A percentile compares a stretch with the other conserved stretches of the same genome.
These are phyloP conservation scores for Aurelia aurita DNA, from an alignment of 30 jellyfish, hydroid and myxozoan genomes.

Conservation along the genomic window DNA sequence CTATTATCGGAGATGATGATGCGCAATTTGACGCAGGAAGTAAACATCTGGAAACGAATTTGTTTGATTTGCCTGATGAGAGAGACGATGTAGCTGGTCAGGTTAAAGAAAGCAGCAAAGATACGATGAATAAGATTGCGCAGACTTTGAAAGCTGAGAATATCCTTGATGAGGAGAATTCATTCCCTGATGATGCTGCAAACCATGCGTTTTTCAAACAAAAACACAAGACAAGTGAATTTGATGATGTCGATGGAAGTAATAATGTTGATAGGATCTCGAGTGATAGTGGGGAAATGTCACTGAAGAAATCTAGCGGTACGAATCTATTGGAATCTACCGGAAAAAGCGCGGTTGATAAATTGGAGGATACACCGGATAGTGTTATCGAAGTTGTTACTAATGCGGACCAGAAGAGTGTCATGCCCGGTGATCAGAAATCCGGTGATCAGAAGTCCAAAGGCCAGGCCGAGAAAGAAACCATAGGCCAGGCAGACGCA, in stretches of 20 bases:
- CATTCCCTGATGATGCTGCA: constrained; percentile 58
- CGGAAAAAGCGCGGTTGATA: no score
- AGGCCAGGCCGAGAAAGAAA: no score
- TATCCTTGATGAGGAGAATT: constrained; percentile 30
- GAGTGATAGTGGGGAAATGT: not conserved
- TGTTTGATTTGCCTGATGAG: constrained; percentile 69
- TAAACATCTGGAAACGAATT: constrained; percentile 1
- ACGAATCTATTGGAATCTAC: no score
- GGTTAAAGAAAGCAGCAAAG: constrained; percentile 46
- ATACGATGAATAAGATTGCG: constrained; percentile 46
- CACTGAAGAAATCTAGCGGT: constrained; percentile 1
- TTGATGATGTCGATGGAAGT: not conserved
- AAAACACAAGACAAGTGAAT: not conserved
- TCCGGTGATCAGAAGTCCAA: no score
- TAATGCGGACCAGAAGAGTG: no score
- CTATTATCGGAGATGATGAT: constrained; percentile 38
- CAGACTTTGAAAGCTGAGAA: constrained; percentile 31
- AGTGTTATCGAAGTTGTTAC: not conserved
- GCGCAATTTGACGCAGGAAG: constrained; percentile 34
- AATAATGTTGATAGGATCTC: constrained; percentile 13
- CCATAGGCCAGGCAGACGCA: not conserved
- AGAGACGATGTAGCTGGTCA: constrained; percentile 41
- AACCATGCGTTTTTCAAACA: constrained; percentile 14
- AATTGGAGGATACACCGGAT: not conserved
- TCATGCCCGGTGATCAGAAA: no score